phyloP scores from a whole-genome alignment of 2,888 invertebrate species.

The Caenorhabditis imperialis region DNA sequence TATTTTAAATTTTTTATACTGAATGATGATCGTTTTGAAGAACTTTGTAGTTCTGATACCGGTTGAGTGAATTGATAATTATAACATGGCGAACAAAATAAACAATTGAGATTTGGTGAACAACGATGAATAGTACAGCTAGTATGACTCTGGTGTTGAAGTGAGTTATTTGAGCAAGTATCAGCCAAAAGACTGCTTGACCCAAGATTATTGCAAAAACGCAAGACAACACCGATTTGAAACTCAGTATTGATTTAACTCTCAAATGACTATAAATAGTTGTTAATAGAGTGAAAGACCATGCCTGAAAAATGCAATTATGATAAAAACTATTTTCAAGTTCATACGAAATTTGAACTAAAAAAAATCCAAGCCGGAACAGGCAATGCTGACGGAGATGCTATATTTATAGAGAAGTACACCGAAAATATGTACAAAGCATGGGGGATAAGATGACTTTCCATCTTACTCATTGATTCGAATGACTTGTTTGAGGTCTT shows the following conservation, averaged over 20 bases:
- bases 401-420: constrained; percentile 33
- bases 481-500: too few relatives aligned
- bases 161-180: constrained; percentile 23
- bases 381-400: constrained; percentile 41
- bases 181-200: constrained; percentile 21
- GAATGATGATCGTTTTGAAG: too few relatives aligned
- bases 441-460: constrained; percentile 37
- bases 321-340: background rate
- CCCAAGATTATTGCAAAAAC: constrained; percentile 11
- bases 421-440: constrained; percentile 27
- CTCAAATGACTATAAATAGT: constrained; percentile 23
- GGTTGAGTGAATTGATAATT: background rate
- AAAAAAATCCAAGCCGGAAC: constrained; percentile 60
- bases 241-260: background rate
- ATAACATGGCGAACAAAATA: background rate
- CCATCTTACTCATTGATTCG: constrained; percentile 7
- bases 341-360: constrained; percentile 43
- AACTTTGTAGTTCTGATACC: background rate
- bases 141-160: constrained; percentile 32
- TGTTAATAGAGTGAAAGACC: constrained; percentile 21
- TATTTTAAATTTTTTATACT: too few relatives aligned
- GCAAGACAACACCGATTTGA: constrained; percentile 4
- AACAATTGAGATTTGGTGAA: constrained; percentile 35
- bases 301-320: constrained; percentile 17
- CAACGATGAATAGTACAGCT: constrained; percentile 20